A percentile compares a stretch with the other conserved stretches of the same genome.
These are phyloP conservation scores for Trachelus troglodyta DNA, from an alignment of 2,888 invertebrate genomes.

Conservation along the genomic window DNA sequence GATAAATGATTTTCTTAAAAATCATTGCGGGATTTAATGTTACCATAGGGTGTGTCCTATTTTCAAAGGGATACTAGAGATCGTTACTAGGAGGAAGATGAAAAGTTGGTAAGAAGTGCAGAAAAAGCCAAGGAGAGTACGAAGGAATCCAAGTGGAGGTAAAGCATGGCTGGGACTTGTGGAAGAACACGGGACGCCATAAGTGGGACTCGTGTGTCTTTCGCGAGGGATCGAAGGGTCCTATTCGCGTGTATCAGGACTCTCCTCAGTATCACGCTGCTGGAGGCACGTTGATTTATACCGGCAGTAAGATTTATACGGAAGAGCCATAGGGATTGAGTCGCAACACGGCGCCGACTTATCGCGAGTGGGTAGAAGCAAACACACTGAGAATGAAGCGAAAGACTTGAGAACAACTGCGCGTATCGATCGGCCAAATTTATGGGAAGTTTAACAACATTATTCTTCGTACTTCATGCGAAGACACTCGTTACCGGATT, in stretches of 20 bases:
- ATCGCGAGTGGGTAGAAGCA: conserved; percentile 64
- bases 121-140: too few species aligned
- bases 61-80: too few species aligned
- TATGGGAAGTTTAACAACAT: too few species aligned
- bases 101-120: too few species aligned
- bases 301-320: conserved; percentile 62
- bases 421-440: conserved; percentile 4
- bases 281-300: conserved; percentile 65
- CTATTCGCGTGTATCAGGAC: conserved; percentile 52
- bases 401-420: conserved; percentile 2
- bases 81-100: too few species aligned
- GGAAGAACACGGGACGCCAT: conserved; percentile 41
- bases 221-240: conserved; percentile 57
- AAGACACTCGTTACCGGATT: too few species aligned
- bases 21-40: too few species aligned
- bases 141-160: neutral
- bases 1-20: too few species aligned
- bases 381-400: conserved; percentile 29
- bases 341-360: conserved; percentile 65
- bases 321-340: conserved; percentile 64
- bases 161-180: conserved; percentile 9
- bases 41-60: too few species aligned
- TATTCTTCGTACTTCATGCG: too few species aligned
- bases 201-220: conserved; percentile 57
- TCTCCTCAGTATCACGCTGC: conserved; percentile 59